A percentile compares a stretch with the other conserved stretches of the same genome.
These are phyloP conservation scores for Heloderma charlesbogerti DNA, from an alignment of 2,113 vertebrate genomes.

Conservation along the genomic window DNA sequence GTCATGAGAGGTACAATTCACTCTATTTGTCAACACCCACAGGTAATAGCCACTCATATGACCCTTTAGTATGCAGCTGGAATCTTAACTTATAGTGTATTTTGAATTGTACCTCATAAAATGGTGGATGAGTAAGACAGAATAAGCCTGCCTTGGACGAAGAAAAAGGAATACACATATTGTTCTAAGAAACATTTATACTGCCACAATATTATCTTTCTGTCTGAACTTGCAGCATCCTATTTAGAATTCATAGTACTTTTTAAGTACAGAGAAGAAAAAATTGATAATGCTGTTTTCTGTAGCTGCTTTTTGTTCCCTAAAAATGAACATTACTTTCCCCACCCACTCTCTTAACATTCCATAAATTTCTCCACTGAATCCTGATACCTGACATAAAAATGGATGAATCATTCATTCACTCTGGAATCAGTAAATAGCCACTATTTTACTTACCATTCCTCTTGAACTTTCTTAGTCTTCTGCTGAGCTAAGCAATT, in stretches of 20 bases:
- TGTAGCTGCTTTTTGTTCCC: neutral
- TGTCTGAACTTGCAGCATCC: neutral
- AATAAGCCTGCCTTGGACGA: neutral
- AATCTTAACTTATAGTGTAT: neutral
- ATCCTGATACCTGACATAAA: constrained; percentile 7
- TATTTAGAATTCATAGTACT: neutral
- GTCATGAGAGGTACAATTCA: neutral
- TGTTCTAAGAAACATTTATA: neutral
- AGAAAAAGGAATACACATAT: neutral
- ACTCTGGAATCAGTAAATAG: neutral
- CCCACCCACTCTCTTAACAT: neutral
- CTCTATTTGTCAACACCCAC: neutral
- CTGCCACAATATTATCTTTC: neutral
- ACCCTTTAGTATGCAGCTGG: neutral
- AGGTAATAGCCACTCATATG: neutral
- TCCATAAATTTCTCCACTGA: too few species aligned
- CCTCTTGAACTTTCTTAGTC: neutral
- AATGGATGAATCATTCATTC: neutral
- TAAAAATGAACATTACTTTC: neutral
- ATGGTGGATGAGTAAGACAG: neutral
- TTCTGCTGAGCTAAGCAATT: neutral
- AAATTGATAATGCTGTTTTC: neutral
- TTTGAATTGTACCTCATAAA: neutral
- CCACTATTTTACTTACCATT: neutral
- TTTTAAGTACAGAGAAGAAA: neutral